phyloP scores from a whole-genome alignment of 2,888 invertebrate genomes.

The Acronicta alni region DNA sequence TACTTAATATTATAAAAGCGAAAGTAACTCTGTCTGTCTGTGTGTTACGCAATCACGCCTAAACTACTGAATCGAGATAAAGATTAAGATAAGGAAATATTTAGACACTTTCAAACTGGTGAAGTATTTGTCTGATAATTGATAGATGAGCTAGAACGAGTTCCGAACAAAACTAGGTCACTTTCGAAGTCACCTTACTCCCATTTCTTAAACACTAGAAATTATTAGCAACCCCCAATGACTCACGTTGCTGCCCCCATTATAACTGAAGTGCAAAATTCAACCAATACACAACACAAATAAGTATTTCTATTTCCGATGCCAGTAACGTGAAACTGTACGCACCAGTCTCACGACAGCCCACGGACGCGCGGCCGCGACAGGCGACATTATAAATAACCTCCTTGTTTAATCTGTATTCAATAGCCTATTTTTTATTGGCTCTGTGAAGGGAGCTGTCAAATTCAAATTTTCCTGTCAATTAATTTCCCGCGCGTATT shows the following conservation, averaged over 20 bases:
- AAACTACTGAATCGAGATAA: no score
- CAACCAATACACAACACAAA: conserved; percentile 66
- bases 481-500: conserved; percentile 37
- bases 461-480: conserved; percentile 35
- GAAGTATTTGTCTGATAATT: conserved; percentile 1
- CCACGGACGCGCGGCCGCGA: conserved; percentile 69
- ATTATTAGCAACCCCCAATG: conserved; percentile 48
- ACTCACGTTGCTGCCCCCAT: conserved; percentile 49
- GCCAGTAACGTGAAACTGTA: conserved; percentile 67
- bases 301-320: conserved; percentile 76
- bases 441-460: conserved; percentile 39
- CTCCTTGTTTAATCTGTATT: conserved; percentile 46
- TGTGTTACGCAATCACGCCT: no score
- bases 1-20: no score
- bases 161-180: conserved; percentile 27
- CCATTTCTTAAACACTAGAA: conserved; percentile 13
- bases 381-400: conserved; percentile 46
- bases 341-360: conserved; percentile 65
- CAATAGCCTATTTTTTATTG: conserved; percentile 35
- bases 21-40: no score
- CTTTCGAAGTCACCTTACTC: conserved; percentile 4
- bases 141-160: conserved; percentile 14
- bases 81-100: no score
- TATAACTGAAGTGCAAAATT: conserved; percentile 56
- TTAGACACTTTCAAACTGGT: no score